Evolutionary conservation across 2,797 vertebrate species (phyloP).

Genomic region (Cuniculus paca): DNA sequence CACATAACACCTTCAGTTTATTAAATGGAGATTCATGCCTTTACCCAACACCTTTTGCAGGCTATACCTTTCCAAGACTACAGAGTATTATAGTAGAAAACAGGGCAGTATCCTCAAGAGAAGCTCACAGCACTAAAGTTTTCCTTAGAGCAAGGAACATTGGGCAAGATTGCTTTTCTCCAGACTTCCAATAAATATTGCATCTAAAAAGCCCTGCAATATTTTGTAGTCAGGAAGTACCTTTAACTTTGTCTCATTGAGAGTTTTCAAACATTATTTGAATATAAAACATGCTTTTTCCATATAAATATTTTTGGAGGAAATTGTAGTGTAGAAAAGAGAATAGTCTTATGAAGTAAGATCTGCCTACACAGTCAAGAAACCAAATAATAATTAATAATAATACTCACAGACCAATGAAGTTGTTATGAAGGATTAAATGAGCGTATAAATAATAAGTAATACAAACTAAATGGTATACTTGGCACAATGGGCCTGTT

Average conservation of each 20-base stretch:
- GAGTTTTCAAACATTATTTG: constrained; percentile 40
- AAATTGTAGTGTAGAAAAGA: background rate
- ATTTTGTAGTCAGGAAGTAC: background rate
- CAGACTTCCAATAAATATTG: background rate
- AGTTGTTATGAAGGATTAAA: background rate
- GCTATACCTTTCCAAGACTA: background rate
- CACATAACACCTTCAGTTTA: background rate
- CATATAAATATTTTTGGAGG: background rate
- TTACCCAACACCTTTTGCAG: background rate
- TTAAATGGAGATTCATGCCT: background rate
- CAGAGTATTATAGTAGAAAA: background rate
- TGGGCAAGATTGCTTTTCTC: background rate
- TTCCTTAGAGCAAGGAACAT: background rate
- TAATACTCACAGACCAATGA: background rate
- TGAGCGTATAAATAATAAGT: background rate
- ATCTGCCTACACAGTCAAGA: background rate
- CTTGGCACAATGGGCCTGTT: background rate
- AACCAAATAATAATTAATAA: background rate
- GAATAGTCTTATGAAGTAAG: background rate
- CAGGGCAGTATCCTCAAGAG: background rate
- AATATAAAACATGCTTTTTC: background rate
- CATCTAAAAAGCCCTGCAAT: background rate
- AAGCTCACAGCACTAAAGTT: background rate
- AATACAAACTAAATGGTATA: background rate
- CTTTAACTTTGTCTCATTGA: constrained; percentile 3